Evolutionary conservation across 2,113 vertebrate species (phyloP).

Genomic region (Crotalus horridus): DNA sequence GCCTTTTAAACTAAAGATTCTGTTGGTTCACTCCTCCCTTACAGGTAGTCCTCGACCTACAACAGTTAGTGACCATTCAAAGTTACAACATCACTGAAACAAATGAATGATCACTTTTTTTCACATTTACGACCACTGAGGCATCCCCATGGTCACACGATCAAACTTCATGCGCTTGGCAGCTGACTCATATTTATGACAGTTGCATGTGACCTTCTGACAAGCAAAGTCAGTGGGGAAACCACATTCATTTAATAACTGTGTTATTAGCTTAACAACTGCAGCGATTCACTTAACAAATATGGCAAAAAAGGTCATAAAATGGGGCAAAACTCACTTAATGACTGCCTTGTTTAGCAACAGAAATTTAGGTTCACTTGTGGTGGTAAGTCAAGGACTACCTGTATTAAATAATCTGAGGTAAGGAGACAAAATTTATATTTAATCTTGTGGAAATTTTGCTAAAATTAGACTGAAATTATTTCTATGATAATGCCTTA

Average conservation of each 20-base stretch:
- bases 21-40: not conserved
- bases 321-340: not conserved
- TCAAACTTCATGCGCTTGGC: not conserved
- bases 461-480: constrained; percentile 1
- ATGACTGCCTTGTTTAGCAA: not conserved
- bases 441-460: not conserved
- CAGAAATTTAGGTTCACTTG: not conserved
- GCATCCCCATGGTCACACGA: not conserved
- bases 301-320: not conserved
- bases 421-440: not conserved
- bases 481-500: not conserved
- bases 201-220: not conserved
- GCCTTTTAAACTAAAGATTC: not conserved
- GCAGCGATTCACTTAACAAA: not conserved
- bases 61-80: not conserved
- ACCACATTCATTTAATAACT: not conserved
- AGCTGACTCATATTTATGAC: not conserved
- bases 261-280: not conserved
- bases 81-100: not conserved
- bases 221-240: not conserved
- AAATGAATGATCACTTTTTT: not conserved
- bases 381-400: not conserved
- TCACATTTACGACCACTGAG: not conserved
- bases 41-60: not conserved
- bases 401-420: not conserved